Percentiles rank a stretch among this genome's conserved stretches.
These are phyloP conservation scores for Bolborhynchus lineola DNA, from an alignment of 2,113 vertebrate genomes.

Conservation along the genomic window DNA sequence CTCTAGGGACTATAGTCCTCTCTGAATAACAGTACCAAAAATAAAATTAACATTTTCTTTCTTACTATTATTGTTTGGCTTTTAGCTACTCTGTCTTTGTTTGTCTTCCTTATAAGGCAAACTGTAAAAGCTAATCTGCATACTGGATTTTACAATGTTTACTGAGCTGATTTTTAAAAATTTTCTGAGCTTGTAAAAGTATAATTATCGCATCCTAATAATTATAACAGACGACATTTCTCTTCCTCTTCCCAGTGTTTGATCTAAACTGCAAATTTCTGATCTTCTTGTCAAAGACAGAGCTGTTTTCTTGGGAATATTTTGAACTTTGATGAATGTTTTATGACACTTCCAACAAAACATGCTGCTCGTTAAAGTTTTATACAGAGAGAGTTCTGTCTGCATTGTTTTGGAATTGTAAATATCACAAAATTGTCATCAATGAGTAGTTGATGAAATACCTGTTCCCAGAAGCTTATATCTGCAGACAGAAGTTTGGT, in stretches of 20 bases:
- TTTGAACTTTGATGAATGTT: conserved; percentile 68
- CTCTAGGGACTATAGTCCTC: not conserved
- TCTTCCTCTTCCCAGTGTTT: conserved; percentile 51
- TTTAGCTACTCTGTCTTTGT: not conserved
- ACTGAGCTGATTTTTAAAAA: conserved; percentile 34
- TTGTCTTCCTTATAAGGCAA: conserved; percentile 24
- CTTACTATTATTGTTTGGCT: not conserved
- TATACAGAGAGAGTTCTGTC: conserved; percentile 38
- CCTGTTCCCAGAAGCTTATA: conserved; percentile 24
- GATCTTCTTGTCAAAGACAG: conserved; percentile 65
- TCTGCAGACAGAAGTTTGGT: not conserved
- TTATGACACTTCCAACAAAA: conserved; percentile 69
- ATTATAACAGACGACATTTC: conserved; percentile 58
- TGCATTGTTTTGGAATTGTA: conserved; percentile 63
- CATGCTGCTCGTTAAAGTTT: conserved; percentile 70
- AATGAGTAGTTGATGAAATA: conserved; percentile 45
- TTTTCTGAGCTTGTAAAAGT: conserved; percentile 51
- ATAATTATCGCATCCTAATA: conserved; percentile 62
- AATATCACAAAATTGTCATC: conserved; percentile 64
- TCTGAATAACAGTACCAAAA: not conserved
- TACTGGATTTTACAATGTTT: conserved; percentile 33
- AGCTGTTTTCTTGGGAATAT: conserved; percentile 67
- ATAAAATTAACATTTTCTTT: not conserved
- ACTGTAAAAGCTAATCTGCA: conserved; percentile 7
- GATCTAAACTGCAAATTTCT: conserved; percentile 70